Percentiles rank a stretch among this genome's conserved stretches.
These are phyloP conservation scores for Drosophila busckii DNA, from an alignment of 1,140 invertebrate genomes.

Conservation along the genomic window DNA sequence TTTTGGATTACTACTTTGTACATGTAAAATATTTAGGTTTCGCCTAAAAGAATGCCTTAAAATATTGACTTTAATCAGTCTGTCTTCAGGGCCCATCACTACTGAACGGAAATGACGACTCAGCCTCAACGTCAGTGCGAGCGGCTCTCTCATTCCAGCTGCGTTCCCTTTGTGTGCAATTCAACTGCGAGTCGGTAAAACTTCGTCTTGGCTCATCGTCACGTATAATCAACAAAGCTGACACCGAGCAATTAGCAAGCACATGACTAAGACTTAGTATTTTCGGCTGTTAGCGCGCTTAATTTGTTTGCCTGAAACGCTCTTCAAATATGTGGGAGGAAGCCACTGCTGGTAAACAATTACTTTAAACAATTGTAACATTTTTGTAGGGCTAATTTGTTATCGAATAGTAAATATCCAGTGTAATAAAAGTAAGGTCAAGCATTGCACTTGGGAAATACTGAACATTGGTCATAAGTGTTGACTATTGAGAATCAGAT, in stretches of 20 bases:
- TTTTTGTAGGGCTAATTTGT: slow-evolving; percentile 23
- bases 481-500: slow-evolving; percentile 37
- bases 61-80: not conserved
- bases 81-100: not conserved
- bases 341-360: not conserved
- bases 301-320: slow-evolving; percentile 16
- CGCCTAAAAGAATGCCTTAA: slow-evolving; percentile 3
- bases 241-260: slow-evolving; percentile 57
- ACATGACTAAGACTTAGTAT: slow-evolving; percentile 38
- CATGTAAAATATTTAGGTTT: too few species aligned
- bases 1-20: too few species aligned
- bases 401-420: slow-evolving; percentile 27
- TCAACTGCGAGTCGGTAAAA: slow-evolving; percentile 8
- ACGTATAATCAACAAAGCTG: slow-evolving; percentile 54
- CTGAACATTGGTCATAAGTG: slow-evolving; percentile 13
- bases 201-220: slow-evolving; percentile 35
- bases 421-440: slow-evolving; percentile 24
- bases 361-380: not conserved
- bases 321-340: slow-evolving; percentile 19
- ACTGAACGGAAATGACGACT: slow-evolving; percentile 6
- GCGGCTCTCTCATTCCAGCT: too few species aligned
- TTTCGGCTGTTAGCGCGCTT: slow-evolving; percentile 48
- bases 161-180: too few species aligned
- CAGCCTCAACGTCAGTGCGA: not conserved
- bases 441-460: slow-evolving; percentile 24